Conservation (phyloP, 2,797 vertebrate genomes). For the Halcyon smyrnensis region DNA sequence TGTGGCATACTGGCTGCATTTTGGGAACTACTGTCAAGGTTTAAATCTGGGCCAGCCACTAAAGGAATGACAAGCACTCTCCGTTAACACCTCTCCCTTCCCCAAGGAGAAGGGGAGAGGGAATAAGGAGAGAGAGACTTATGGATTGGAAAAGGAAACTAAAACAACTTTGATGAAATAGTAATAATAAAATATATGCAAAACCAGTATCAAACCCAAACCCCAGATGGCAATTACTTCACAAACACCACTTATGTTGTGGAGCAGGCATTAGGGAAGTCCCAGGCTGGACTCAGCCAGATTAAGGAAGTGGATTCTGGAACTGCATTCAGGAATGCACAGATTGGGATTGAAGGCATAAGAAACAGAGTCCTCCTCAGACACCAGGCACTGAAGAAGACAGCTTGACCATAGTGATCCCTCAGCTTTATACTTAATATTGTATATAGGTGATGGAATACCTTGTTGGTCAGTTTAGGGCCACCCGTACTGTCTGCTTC, state of each 20-base stretch:
- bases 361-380: neutral
- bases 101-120: neutral
- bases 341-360: neutral
- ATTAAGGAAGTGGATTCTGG: neutral
- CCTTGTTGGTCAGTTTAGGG: neutral
- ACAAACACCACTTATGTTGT: neutral
- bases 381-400: neutral
- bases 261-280: neutral
- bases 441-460: neutral
- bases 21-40: neutral
- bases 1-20: neutral
- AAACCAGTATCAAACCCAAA: neutral
- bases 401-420: neutral
- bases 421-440: neutral
- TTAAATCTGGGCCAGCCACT: neutral
- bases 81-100: neutral
- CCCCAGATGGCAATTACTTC: neutral
- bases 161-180: neutral
- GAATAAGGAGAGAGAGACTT: neutral
- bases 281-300: neutral
- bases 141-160: neutral
- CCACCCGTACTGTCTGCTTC: neutral
- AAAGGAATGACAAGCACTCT: neutral
- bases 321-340: neutral
- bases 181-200: neutral